Base-by-base conservation (phyloP, 2,113 vertebrate species). In the Procavia capensis region DNA sequence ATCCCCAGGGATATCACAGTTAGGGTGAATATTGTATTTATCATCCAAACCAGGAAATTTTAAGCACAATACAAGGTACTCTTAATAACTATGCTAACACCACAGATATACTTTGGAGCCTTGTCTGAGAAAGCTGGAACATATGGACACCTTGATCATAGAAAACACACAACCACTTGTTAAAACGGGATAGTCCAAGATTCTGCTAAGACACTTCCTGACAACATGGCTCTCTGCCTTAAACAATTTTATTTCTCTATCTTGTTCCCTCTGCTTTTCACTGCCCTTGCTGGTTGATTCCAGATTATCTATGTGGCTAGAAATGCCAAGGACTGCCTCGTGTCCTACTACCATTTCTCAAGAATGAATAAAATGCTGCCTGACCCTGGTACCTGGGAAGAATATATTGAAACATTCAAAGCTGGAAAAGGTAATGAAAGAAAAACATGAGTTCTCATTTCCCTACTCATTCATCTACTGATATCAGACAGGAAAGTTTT, bases 291-390 rank as follows among this genome's bases (percentile, higher is more conserved):
- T 34, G 89, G 11, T 20, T 29, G 0, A 20, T 92, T 85, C 24
- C 91, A 99, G 99, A 95, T 99, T 8, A 98, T 99, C 93, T 99
- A 99, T 0, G 96, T 99, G 91, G 99, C 98, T 2, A 99, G 99
- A 96, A 99, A 99, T 92, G 98, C 99, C 34, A 99, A 99, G 96
- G 99, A 99, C 98, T 98, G 86, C 22, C 95, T 98, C 31, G 99
- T 99, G 24, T 99, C 99, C 39, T 99, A 98, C 95, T 99, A 98
- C 94, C 98, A 99, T 93, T 99, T 99, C 97, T 98, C 98, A 82
- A 98, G 98, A 90, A 99, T 99, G 99, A 98, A 98, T 94, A 94
- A 41, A 80, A 74, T 2, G 39, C 1, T 99, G 34, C 99, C 99
- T 75, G 98, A 99, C 0, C 98, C 99, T 88, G 98, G 98, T 85